Evolutionary conservation across 2,113 vertebrate species (phyloP).

Genomic region (Coptodon rendalli): DNA sequence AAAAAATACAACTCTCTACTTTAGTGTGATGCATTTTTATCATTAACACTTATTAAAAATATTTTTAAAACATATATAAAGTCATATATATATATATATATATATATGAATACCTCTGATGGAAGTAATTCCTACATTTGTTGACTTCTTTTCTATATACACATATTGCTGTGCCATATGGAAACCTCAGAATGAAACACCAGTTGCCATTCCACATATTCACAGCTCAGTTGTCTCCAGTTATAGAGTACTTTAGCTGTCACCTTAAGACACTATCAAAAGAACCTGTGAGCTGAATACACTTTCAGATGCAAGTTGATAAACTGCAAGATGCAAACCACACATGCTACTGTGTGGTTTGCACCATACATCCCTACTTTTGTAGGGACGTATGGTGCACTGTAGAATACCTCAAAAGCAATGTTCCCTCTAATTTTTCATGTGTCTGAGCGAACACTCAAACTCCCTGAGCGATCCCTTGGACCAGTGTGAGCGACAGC

Average conservation of each 20-base stretch:
- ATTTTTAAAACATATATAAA: not conserved
- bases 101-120: not conserved
- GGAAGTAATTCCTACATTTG: not conserved
- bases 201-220: not conserved
- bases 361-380: not conserved
- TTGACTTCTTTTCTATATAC: not conserved
- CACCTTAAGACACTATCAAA: not conserved
- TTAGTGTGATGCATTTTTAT: not conserved
- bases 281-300: not conserved
- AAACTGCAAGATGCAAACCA: not conserved
- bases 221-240: not conserved
- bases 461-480: no score
- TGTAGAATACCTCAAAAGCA: not conserved
- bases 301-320: not conserved
- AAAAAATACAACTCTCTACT: not conserved
- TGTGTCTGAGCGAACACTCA: no score
- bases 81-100: no score
- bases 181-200: not conserved
- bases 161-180: not conserved
- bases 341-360: not conserved
- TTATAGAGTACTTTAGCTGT: not conserved
- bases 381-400: fast-evolving
- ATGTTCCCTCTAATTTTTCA: no score
- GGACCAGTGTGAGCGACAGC: no score
- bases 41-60: not conserved